phyloP scores from a whole-genome alignment of 2,797 vertebrate species.

The Heliangelus exortis region DNA sequence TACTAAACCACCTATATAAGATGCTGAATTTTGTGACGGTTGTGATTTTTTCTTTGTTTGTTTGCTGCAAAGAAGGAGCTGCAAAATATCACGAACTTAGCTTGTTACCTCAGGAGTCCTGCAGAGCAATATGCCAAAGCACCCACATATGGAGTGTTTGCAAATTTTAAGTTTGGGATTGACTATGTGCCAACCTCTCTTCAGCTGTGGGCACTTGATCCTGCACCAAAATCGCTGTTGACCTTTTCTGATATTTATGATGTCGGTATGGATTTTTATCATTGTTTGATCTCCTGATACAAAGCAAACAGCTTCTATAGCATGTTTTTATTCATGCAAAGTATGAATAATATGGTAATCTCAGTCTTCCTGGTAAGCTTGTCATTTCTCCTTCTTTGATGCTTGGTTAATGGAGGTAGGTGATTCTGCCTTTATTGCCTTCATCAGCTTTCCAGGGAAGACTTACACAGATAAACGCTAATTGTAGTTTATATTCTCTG shows the following conservation, averaged over 20 bases:
- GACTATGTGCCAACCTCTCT: slow-evolving; percentile 52
- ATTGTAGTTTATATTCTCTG: background rate
- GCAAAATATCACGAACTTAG: background rate
- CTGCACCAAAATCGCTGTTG: slow-evolving; percentile 47
- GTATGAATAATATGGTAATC: slow-evolving; percentile 19
- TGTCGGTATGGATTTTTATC: slow-evolving; percentile 69
- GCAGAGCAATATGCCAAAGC: slow-evolving; percentile 41
- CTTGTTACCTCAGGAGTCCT: slow-evolving; percentile 18
- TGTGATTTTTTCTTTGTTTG: background rate
- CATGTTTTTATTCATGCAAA: slow-evolving; percentile 44
- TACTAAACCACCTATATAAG: background rate
- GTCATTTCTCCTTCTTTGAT: background rate
- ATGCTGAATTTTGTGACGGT: background rate
- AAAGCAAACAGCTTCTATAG: slow-evolving; percentile 67
- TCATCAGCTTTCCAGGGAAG: background rate
- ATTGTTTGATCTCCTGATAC: slow-evolving; percentile 68
- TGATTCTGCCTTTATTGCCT: background rate
- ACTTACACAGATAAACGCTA: background rate
- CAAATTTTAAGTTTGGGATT: slow-evolving; percentile 50
- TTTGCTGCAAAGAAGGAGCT: background rate
- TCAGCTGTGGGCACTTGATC: slow-evolving; percentile 32
- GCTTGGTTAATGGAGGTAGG: background rate
- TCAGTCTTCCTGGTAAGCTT: slow-evolving; percentile 15
- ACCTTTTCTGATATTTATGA: slow-evolving; percentile 81
- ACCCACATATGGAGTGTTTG: background rate